Base-by-base conservation (phyloP, 92 coral and sea anemone genomes). In the Scolanthus callimorphus region DNA sequence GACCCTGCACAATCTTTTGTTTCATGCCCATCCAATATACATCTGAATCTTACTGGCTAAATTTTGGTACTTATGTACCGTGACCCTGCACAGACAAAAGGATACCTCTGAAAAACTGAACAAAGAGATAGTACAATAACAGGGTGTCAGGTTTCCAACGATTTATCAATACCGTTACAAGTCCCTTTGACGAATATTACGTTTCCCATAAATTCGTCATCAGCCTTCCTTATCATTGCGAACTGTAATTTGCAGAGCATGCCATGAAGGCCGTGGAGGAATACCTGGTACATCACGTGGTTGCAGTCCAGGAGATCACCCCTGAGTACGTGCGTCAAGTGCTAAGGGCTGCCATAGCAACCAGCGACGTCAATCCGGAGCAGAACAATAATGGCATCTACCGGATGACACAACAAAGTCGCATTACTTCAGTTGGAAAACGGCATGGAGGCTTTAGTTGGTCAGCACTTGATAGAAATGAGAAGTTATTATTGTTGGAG, bases 261-360 rank as follows among this genome's bases (percentile, higher is more conserved):
- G 92, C 95, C 21, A 56, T 80, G 64, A 74, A 88, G 59, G 85
- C 85, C 27, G 79, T 91, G n/a, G 76, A 82, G 12, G 80, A 68
- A 38, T 80, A 71, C 66, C 83, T 62, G 2, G 28, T 76, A 20
- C 65, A 64, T 13, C 77, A 67, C 39, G 81, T 68, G 6, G 25
- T 30, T 6, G 52, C 49, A 20, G 67, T 80, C 10, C 69, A 67
- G 54, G 92, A 88, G 57, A 78, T 91, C 24, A 83, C 96, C 17
- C 89, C 96, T 11, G 47, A 72, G 15, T 83, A 76, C 59, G 81
- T 91, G 2, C 88, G 96, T 49, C 26, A 54, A 9, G 83, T 72
- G 3, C 64, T 91, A 12, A 87, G 57, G 25, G 64, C 23, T 46
- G 17, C 52, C 17, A 20, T 4, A 20, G 4, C 17, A 19, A 11